Base-by-base conservation (phyloP, 2,797 vertebrate species). In the Glossophaga mutica region DNA sequence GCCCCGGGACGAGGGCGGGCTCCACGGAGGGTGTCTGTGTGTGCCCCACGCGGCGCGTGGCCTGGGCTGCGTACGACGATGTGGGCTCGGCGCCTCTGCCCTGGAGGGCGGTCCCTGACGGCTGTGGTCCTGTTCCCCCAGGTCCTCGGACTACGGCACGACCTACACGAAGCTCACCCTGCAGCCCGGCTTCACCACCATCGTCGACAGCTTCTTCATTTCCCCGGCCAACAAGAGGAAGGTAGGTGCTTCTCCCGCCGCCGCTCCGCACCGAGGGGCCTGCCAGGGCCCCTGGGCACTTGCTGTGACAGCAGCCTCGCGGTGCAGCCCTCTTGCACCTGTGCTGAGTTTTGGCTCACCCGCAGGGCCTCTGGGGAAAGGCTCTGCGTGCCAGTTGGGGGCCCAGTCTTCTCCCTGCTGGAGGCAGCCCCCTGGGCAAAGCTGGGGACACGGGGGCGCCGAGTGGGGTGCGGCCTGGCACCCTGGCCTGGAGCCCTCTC, bases 171-270 rank as follows among this genome's bases (percentile, higher is more conserved):
- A 99, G 97, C 98, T 99, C 96, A 99, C 99, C 97, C 98, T 99
- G 67, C 99, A 99, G 98, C 99, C 99, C 0, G 99, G 99, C 18
- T 99, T 99, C 55, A 98, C 99, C 95, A 99, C 99, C 0, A 98
- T 99, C 87, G 99, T 99, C 71, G 99, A 99, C 97, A 99, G 99
- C 98, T 99, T 99, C 99, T 99, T 99, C 98, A 99, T 99, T 97
- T 99, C 99, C 93, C 99, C 99, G 0, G 99, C 99, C 92, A 99
- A 99, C 98, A 99, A 99, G 98, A 99, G 99, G 97, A 99, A 99
- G 99, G 99, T 99, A 98, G 8, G 99, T 94, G 74, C 34, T 15
- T 42, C 9, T 26, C 29, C 1, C 4, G 46, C 29, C 1, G 0
- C 5, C 2, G 3, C 3, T 3, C 62, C 0, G 29, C 48, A 6